These are phyloP conservation scores for Chloebia gouldiae DNA, from an alignment of 2,113 vertebrate genomes.

Conservation along the genomic window DNA sequence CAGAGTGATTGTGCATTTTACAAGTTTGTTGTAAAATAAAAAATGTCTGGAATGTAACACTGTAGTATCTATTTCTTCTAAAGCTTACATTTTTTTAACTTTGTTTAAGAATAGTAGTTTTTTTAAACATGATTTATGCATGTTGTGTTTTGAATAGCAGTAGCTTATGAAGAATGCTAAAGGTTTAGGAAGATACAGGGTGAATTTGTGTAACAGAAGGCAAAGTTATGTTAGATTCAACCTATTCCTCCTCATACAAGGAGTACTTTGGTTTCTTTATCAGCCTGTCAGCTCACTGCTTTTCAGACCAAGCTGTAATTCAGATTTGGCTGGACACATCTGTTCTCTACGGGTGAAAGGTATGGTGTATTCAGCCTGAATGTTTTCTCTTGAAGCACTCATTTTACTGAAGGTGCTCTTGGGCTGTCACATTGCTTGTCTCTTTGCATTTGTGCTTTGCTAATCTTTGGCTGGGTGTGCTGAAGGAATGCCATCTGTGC, in stretches of 20 bases:
- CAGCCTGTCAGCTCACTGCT: not conserved
- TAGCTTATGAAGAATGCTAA: not conserved
- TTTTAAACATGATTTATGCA: not conserved
- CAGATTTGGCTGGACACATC: not conserved
- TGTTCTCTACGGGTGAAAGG: not conserved
- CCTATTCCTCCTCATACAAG: not conserved
- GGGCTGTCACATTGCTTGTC: not conserved
- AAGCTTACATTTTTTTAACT: not conserved
- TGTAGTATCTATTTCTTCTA: not conserved
- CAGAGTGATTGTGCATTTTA: not conserved
- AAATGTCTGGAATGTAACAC: accelerated
- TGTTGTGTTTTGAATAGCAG: not conserved
- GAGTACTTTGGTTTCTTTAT: not conserved
- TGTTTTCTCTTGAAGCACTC: not conserved
- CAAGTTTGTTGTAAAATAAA: not conserved
- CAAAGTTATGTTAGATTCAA: not conserved
- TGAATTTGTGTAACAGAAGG: not conserved
- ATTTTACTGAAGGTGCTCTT: not conserved
- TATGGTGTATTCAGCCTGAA: not conserved
- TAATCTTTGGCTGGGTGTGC: not conserved
- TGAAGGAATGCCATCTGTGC: not conserved
- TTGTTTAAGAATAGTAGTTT: not conserved
- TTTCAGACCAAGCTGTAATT: not conserved
- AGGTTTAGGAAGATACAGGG: not conserved
- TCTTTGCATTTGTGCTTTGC: not conserved